Percentiles rank a stretch among this genome's conserved stretches.
Evolutionary conservation across 2,888 invertebrate genomes (phyloP).

Genomic region (Agrotis segetum): DNA sequence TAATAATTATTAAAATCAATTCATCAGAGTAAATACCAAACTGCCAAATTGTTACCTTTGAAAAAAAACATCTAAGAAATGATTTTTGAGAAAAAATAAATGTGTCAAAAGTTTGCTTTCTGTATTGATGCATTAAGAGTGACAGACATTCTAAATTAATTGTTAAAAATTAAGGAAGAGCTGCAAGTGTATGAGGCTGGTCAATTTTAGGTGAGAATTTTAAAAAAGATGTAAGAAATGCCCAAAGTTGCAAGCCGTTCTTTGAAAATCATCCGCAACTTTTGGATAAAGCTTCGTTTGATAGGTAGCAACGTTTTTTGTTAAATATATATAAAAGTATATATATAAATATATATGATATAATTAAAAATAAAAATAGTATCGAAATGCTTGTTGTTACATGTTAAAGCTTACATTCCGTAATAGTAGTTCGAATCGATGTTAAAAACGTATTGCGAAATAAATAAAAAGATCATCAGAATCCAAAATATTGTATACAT

Average conservation of each 20-base stretch:
- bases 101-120: slow-evolving; percentile 73
- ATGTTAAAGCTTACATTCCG: slow-evolving; percentile 83
- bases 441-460: slow-evolving; percentile 75
- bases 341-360: slow-evolving; percentile 51
- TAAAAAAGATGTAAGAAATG: slow-evolving; percentile 47
- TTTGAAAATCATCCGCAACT: slow-evolving; percentile 50
- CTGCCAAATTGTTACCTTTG: slow-evolving; percentile 75
- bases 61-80: slow-evolving; percentile 56
- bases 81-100: slow-evolving; percentile 60
- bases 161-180: slow-evolving; percentile 67
- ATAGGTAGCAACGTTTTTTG: slow-evolving; percentile 56
- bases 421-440: slow-evolving; percentile 77
- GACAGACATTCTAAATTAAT: slow-evolving; percentile 82
- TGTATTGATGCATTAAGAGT: slow-evolving; percentile 64
- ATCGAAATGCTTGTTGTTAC: slow-evolving; percentile 81
- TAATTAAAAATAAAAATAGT: slow-evolving; percentile 66
- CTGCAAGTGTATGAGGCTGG: slow-evolving; percentile 71
- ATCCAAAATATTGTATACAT: slow-evolving; percentile 85
- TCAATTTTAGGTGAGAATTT: slow-evolving; percentile 83
- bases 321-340: slow-evolving; percentile 52
- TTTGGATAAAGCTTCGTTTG: slow-evolving; percentile 52
- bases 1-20: slow-evolving; percentile 28
- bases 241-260: slow-evolving; percentile 59
- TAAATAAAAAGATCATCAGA: slow-evolving; percentile 67
- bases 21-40: slow-evolving; percentile 64